Conservation (phyloP, 2,113 vertebrate species). For the Megaceryle torquata region DNA sequence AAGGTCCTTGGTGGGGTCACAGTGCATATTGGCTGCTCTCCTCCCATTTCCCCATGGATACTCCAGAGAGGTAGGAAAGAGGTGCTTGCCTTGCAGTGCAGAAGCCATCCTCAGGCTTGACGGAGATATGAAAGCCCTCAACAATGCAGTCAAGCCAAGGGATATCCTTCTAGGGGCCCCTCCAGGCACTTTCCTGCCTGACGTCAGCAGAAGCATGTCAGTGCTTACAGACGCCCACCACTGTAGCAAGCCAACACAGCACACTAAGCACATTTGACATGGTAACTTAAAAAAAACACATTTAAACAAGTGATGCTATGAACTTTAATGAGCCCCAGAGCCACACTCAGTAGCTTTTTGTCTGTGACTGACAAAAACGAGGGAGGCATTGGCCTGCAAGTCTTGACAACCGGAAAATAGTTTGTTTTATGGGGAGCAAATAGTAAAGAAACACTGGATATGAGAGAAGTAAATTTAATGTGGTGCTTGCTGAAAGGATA, state of each 20-base stretch:
- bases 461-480: neutral
- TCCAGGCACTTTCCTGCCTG: neutral
- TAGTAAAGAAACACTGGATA: neutral
- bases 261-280: neutral
- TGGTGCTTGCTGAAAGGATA: neutral
- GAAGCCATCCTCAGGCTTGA: neutral
- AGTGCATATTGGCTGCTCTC: neutral
- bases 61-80: neutral
- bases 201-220: neutral
- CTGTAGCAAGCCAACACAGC: neutral
- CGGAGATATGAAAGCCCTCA: neutral
- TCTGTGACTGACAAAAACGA: neutral
- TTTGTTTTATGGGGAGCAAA: neutral
- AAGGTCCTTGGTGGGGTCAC: neutral
- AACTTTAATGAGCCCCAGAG: neutral
- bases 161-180: neutral
- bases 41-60: neutral
- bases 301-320: neutral
- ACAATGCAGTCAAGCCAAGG: neutral
- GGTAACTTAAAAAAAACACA: neutral
- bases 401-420: neutral
- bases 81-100: neutral
- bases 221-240: neutral
- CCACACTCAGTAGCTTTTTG: neutral
- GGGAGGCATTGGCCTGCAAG: neutral